phyloP scores from a whole-genome alignment of 2,113 vertebrate genomes.

The Neotoma lepida region DNA sequence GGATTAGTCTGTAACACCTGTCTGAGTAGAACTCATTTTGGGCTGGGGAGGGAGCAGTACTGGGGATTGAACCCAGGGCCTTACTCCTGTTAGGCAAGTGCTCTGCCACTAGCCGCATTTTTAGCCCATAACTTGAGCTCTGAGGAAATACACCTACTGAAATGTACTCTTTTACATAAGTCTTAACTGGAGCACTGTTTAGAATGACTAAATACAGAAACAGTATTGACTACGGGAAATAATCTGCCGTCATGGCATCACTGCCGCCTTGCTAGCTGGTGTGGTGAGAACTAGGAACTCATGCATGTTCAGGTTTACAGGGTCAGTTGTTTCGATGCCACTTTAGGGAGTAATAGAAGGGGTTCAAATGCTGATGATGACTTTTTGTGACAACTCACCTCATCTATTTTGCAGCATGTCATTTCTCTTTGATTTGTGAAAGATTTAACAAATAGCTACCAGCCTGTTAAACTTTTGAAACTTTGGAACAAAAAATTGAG shows the following conservation, averaged over 20 bases:
- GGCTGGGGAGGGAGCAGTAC: not conserved
- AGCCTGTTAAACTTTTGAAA: constrained; percentile 48
- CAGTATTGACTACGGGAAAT: not conserved
- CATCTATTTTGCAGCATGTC: not conserved
- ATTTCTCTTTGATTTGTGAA: constrained; percentile 60
- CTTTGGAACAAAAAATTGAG: constrained; percentile 66
- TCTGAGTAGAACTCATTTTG: not conserved
- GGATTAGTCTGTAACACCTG: not conserved
- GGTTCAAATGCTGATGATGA: constrained; percentile 41
- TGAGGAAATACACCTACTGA: constrained; percentile 41
- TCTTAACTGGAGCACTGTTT: not conserved
- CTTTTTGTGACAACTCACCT: not conserved
- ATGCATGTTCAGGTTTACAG: not conserved
- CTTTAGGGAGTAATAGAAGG: not conserved
- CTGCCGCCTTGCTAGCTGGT: not conserved
- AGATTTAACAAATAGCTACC: constrained; percentile 43
- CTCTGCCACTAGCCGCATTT: not conserved
- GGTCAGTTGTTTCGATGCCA: not conserved
- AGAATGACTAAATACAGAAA: not conserved
- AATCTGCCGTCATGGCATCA: not conserved
- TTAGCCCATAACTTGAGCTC: constrained; percentile 9
- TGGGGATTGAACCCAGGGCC: not conserved
- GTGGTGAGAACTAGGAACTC: constrained; percentile 2
- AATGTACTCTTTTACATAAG: constrained; percentile 15
- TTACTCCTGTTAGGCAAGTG: not conserved